These are phyloP conservation scores for Podiceps cristatus DNA, from an alignment of 2,113 vertebrate species.

Conservation along the genomic window DNA sequence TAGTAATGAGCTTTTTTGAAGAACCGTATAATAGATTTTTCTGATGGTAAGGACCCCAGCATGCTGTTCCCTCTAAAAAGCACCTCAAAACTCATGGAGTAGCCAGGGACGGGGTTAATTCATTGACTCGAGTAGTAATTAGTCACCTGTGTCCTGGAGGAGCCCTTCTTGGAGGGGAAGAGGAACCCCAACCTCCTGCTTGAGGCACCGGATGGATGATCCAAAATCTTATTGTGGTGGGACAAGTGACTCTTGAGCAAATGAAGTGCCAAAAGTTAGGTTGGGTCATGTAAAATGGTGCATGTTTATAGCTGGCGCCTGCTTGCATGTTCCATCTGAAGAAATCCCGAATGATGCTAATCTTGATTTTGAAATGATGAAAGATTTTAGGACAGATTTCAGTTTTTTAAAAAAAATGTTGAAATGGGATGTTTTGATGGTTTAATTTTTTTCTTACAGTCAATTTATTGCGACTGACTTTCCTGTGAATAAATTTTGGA, in stretches of 20 bases:
- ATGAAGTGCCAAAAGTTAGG: neutral
- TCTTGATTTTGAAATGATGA: neutral
- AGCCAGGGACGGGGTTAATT: neutral
- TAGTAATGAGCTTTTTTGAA: conserved; percentile 63
- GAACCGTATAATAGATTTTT: conserved; percentile 33
- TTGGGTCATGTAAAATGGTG: neutral
- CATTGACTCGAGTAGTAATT: conserved; percentile 5
- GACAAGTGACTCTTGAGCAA: neutral
- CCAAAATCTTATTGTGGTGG: neutral
- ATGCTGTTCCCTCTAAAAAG: neutral
- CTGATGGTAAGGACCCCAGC: neutral
- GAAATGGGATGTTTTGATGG: neutral
- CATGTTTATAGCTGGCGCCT: neutral
- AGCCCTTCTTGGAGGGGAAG: neutral
- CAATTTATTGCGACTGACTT: neutral
- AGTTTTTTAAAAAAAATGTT: neutral
- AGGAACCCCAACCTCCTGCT: neutral
- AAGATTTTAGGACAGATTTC: neutral
- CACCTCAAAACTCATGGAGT: neutral
- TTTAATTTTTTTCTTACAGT: neutral
- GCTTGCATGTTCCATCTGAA: neutral
- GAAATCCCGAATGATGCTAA: neutral
- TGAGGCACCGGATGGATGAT: rapidly evolving
- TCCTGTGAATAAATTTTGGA: neutral
- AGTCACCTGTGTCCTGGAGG: neutral